Evolutionary conservation across 1,140 invertebrate species (phyloP).

Genomic region (Magallana gigas): DNA sequence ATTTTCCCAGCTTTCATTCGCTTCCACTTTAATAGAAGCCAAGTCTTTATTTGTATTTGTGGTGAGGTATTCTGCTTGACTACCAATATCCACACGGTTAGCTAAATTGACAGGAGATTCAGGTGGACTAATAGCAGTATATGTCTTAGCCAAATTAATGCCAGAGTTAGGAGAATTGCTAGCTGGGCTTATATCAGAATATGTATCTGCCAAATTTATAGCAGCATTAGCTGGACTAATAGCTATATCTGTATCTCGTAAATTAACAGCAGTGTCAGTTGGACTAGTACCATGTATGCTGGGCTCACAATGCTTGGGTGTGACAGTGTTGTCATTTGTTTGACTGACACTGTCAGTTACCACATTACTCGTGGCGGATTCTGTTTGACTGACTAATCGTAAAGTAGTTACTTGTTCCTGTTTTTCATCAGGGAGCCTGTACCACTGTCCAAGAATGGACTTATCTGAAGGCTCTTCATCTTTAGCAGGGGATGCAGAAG

Average conservation of each 20-base stretch:
- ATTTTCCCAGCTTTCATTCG: constrained; percentile 20
- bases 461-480: constrained; percentile 20
- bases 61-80: neutral
- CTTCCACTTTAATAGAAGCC: neutral
- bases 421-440: neutral
- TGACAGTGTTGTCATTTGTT: neutral
- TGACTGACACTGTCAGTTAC: neutral
- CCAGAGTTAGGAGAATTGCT: no score
- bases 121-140: no score
- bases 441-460: constrained; percentile 25
- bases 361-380: neutral
- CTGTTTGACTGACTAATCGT: neutral
- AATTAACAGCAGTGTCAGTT: no score
- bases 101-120: neutral
- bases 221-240: no score
- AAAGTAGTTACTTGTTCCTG: constrained; percentile 12
- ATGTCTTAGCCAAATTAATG: no score
- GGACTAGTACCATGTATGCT: no score
- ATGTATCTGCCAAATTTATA: no score
- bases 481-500: neutral
- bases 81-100: neutral
- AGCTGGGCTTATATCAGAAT: no score
- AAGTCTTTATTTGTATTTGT: neutral
- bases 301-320: no score
- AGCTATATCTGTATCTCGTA: no score